Base-by-base conservation (phyloP, 2,888 invertebrate genomes). In the Volucella bombylans region DNA sequence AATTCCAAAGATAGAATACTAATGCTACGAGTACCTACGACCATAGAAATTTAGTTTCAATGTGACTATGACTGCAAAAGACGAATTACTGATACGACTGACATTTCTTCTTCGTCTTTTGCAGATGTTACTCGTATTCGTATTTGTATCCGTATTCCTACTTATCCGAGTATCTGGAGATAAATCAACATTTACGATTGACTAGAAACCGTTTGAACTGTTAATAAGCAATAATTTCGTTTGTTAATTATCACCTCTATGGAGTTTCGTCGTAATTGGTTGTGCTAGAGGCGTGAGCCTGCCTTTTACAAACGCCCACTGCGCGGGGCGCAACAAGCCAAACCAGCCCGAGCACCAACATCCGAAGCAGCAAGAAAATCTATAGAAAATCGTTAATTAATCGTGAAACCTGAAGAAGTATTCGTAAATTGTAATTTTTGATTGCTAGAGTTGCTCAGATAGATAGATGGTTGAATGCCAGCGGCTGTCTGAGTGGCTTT, bases 161-260 rank as follows among this genome's bases (percentile, higher is more conserved):
- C 31, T 31, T 31, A 31, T 6, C 31, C 6, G 31, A 31, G 31
- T 31, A 31, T 31, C 49, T 14, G 54, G 39, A 76, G 83, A 85
- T 85, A 85, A 85, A 85, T 85, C 83, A 85, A 85, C 61, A 65
- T 85, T 80, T 76, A 83, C 69, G 81, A 85, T 69, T 74, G 73
- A 81, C 80, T 80, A 62, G 61, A 71, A 76, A 80, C 61, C 71
- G 81, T 76, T 76, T 71, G 54, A 67, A 81, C 83, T 57, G 80
- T 81, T 85, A 85, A 85, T 81, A 81, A 85, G 83, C 81, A 81
- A 85, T 85, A 76, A 85, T 81, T 80, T 62, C 76, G 83, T 85
- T 80, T 76, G 83, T 81, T 85, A 85, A 85, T 85, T 85, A 85
- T 80, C 83, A 85, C 83, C 83, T 85, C 76, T 45, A 41, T 62